These are phyloP conservation scores for Ornithoptera priamus DNA, from an alignment of 2,888 invertebrate species.

Conservation along the genomic window DNA sequence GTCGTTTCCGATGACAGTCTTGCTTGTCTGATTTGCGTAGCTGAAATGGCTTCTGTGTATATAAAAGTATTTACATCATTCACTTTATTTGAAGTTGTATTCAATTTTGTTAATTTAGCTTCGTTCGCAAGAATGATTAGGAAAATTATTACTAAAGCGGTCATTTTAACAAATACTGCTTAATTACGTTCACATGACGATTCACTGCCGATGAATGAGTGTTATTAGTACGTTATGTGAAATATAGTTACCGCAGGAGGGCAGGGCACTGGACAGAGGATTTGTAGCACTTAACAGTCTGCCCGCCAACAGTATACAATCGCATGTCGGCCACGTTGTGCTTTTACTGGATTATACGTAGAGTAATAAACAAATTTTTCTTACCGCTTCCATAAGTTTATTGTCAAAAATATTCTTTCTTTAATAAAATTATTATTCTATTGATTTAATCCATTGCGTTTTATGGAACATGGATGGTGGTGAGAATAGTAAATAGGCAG, in stretches of 20 bases:
- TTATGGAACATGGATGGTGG: no score
- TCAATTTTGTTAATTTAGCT: slow-evolving; percentile 48
- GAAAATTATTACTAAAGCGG: slow-evolving; percentile 48
- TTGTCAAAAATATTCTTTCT: no score
- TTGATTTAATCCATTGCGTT: no score
- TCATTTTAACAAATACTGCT: slow-evolving; percentile 45
- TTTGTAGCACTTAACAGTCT: slow-evolving; percentile 78
- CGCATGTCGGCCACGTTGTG: slow-evolving; percentile 55
- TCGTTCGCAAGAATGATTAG: slow-evolving; percentile 53
- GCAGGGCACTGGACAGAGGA: slow-evolving; percentile 61
- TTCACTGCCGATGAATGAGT: slow-evolving; percentile 40
- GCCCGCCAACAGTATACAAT: slow-evolving; percentile 68
- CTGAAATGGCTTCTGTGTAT: slow-evolving; percentile 49
- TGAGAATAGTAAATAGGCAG: no score
- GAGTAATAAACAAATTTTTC: slow-evolving; percentile 5
- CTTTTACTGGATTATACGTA: slow-evolving; percentile 64
- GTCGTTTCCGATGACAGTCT: slow-evolving; percentile 63
- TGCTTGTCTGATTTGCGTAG: slow-evolving; percentile 61
- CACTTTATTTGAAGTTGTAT: slow-evolving; percentile 40
- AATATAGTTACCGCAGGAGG: slow-evolving; percentile 49
- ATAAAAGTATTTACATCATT: slow-evolving; percentile 52
- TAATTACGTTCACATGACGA: slow-evolving; percentile 34
- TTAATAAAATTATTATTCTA: no score
- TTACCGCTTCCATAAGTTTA: no score
- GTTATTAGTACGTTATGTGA: slow-evolving; percentile 46